phyloP scores from a whole-genome alignment of 2,113 vertebrate genomes.

The Dipodomys merriami region DNA sequence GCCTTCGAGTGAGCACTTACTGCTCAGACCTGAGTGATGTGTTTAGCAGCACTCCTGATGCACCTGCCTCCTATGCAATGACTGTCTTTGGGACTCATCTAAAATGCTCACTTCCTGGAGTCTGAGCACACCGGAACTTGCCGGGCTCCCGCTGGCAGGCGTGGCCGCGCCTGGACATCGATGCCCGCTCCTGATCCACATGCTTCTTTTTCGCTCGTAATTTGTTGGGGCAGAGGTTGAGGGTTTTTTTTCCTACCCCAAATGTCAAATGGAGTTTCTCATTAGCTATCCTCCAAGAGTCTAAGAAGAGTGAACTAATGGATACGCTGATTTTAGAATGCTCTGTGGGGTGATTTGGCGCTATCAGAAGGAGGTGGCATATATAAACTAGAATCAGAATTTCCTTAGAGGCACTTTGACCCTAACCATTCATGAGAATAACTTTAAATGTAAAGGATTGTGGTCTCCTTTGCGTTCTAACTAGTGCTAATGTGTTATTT shows the following conservation, averaged over 20 bases:
- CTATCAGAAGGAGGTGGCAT: conserved; percentile 45
- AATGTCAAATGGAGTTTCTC: conserved; percentile 59
- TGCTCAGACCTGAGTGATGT: no score
- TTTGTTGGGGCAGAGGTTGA: conserved; percentile 2
- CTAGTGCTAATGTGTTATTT: not conserved
- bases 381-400: conserved; percentile 48
- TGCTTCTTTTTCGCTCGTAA: not conserved
- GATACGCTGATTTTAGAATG: conserved; percentile 21
- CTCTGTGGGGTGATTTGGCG: conserved; percentile 35
- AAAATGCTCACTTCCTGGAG: no score
- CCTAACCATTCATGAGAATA: conserved; percentile 59
- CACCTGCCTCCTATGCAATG: no score
- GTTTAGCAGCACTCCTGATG: no score
- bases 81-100: no score
- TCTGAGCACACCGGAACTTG: no score
- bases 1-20: no score
- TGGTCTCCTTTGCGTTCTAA: not conserved
- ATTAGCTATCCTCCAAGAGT: conserved; percentile 37
- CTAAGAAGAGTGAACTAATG: conserved; percentile 4
- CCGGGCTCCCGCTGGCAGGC: no score
- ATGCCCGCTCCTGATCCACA: no score
- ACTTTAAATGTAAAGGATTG: conserved; percentile 9
- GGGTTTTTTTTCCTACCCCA: not conserved
- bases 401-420: conserved; percentile 54
- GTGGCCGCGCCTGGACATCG: no score